Percentiles rank a stretch among this genome's conserved stretches.
Evolutionary conservation across 2,113 vertebrate species (phyloP).

Genomic region (Nipponia nippon): DNA sequence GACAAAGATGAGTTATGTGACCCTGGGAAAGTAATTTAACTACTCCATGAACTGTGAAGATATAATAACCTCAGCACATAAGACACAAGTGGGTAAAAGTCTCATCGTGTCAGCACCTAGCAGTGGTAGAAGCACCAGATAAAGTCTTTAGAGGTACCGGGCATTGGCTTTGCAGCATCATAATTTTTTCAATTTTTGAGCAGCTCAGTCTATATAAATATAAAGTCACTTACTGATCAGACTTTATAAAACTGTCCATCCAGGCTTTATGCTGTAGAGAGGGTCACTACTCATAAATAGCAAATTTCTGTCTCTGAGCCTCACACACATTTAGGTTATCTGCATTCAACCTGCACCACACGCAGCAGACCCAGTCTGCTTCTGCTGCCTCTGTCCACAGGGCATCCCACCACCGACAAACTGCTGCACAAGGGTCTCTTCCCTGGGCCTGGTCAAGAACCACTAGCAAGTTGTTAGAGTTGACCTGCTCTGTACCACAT

Average conservation of each 20-base stretch:
- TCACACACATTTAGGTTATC: accelerated
- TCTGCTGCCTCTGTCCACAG: background rate
- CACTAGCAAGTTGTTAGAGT: background rate
- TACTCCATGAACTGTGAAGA: background rate
- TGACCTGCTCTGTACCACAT: background rate
- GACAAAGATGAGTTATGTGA: constrained; percentile 6
- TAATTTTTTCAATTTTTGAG: background rate
- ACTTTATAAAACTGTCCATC: background rate
- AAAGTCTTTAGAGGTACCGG: background rate
- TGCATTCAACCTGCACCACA: background rate
- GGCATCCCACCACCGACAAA: background rate
- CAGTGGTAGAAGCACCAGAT: background rate
- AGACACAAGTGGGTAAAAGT: background rate
- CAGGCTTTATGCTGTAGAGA: background rate
- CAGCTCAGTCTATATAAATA: background rate
- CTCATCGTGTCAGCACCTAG: background rate
- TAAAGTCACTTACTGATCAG: background rate
- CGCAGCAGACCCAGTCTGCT: background rate
- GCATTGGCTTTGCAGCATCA: background rate
- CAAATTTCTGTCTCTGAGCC: background rate
- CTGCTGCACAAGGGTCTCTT: background rate
- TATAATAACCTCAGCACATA: background rate
- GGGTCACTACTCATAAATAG: background rate
- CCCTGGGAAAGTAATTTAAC: background rate
- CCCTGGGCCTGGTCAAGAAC: background rate